phyloP scores from a whole-genome alignment of 2,888 invertebrate genomes.

The Nomada goodeniana region DNA sequence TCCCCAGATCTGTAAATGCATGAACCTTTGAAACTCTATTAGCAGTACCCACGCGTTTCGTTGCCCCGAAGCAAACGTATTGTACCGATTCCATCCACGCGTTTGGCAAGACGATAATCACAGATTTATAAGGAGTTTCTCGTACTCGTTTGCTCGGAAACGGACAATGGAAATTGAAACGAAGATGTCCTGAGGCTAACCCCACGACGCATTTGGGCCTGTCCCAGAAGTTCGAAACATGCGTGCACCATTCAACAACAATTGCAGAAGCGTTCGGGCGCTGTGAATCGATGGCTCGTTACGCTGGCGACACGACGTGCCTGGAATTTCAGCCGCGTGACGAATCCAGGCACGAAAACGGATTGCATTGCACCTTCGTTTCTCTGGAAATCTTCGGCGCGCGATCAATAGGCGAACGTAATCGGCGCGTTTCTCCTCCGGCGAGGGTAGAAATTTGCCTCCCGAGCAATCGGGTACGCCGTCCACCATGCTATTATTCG shows the following conservation, averaged over 20 bases:
- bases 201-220: conserved; percentile 3
- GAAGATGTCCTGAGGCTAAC: background rate
- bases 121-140: background rate
- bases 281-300: conserved; percentile 37
- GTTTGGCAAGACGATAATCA: background rate
- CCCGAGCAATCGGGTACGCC: too few relatives aligned
- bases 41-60: too few relatives aligned
- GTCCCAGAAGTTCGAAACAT: conserved; percentile 2
- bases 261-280: conserved; percentile 13
- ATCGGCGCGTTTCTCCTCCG: conserved; percentile 32
- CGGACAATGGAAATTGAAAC: background rate
- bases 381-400: conserved; percentile 58
- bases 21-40: too few relatives aligned
- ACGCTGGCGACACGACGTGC: conserved; percentile 46
- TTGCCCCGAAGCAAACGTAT: too few relatives aligned
- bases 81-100: too few relatives aligned
- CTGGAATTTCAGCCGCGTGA: conserved; percentile 53
- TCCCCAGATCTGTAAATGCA: too few relatives aligned
- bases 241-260: conserved; percentile 18
- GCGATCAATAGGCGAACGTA: conserved; percentile 17
- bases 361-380: conserved; percentile 52
- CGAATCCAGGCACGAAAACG: conserved; percentile 12
- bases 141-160: background rate
- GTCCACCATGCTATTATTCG: too few relatives aligned
- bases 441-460: background rate